These are phyloP conservation scores for Synergus gifuensis DNA, from an alignment of 2,888 invertebrate species.

Conservation along the genomic window DNA sequence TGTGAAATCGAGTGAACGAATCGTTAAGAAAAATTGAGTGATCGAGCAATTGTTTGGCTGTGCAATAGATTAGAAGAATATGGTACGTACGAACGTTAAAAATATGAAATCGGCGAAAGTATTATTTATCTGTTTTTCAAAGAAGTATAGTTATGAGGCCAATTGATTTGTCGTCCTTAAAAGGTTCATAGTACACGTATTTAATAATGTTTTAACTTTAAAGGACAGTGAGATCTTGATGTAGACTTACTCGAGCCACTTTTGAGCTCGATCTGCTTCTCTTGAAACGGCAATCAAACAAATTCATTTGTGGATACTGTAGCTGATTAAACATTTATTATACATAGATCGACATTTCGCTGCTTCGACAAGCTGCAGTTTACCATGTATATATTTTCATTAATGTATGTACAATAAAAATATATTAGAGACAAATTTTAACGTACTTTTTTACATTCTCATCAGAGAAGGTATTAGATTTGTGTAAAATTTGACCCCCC, in stretches of 20 bases:
- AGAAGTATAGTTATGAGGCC: neutral
- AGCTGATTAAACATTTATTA: constrained; percentile 55
- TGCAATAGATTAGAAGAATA: constrained; percentile 73
- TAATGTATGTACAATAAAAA: constrained; percentile 77
- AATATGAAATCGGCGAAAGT: constrained; percentile 65
- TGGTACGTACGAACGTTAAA: constrained; percentile 64
- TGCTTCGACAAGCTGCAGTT: constrained; percentile 76
- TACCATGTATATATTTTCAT: constrained; percentile 78
- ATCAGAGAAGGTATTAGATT: too few relatives aligned
- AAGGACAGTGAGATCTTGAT: neutral
- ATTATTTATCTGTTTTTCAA: constrained; percentile 54
- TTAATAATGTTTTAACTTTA: constrained; percentile 3
- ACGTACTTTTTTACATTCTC: too few relatives aligned
- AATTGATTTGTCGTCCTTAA: neutral
- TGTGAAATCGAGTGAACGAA: constrained; percentile 42
- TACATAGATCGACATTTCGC: constrained; percentile 67
- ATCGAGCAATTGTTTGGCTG: constrained; percentile 76
- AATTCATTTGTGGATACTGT: constrained; percentile 59
- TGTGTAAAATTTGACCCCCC: too few relatives aligned
- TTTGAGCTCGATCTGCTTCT: constrained; percentile 18
- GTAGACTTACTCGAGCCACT: constrained; percentile 11
- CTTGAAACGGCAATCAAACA: constrained; percentile 51
- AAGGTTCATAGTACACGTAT: neutral
- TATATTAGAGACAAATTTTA: constrained; percentile 61
- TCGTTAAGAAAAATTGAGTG: constrained; percentile 62